A percentile compares a stretch with the other conserved stretches of the same genome.
Evolutionary conservation across 1,140 invertebrate species (phyloP).

Genomic region (Eciton burchellii): DNA sequence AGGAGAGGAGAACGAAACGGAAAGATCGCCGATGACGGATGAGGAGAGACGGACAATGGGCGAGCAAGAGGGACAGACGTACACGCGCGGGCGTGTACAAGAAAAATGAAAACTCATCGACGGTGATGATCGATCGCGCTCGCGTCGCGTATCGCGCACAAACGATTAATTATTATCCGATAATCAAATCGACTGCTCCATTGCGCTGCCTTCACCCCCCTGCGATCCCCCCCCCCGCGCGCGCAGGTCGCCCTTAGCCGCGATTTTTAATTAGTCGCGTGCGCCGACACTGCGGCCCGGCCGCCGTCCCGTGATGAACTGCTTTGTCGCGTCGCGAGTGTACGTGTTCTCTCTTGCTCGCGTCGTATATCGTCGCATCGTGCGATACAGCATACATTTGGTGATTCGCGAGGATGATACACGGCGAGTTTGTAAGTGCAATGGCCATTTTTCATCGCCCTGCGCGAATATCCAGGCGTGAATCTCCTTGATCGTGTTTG

Average conservation of each 20-base stretch:
- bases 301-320: conserved; percentile 10
- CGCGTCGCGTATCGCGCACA: conserved; percentile 63
- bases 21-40: not conserved
- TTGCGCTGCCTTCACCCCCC: not conserved
- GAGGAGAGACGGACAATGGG: conserved; percentile 7
- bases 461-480: not conserved
- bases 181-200: conserved; percentile 73
- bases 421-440: not conserved
- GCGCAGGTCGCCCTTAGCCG: conserved; percentile 26
- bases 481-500: not conserved
- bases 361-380: conserved; percentile 20
- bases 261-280: conserved; percentile 75
- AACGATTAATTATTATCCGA: conserved; percentile 80
- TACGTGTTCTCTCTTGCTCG: conserved; percentile 2
- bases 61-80: conserved; percentile 22
- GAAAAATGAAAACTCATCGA: conserved; percentile 75
- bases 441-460: not conserved
- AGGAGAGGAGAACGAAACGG: not conserved
- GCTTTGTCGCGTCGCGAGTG: conserved; percentile 10
- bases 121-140: conserved; percentile 76
- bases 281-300: conserved; percentile 2
- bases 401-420: conserved; percentile 26
- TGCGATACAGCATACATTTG: conserved; percentile 23
- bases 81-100: conserved; percentile 1
- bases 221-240: conserved; percentile 29